Conservation (phyloP, 1,140 invertebrate species). For the Phortica variegata region DNA sequence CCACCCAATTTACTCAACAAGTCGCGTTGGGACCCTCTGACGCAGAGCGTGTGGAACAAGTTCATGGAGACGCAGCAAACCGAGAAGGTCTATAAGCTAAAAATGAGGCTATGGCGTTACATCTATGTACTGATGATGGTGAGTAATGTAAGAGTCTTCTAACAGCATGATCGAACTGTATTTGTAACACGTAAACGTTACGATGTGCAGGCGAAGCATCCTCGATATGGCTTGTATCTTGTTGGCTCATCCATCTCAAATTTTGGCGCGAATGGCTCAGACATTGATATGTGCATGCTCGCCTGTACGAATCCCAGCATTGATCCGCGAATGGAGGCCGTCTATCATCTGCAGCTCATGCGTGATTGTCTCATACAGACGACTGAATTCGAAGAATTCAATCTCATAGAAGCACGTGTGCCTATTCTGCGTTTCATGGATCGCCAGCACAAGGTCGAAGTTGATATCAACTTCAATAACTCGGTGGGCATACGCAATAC, state of each 20-base stretch:
- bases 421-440: constrained; percentile 90
- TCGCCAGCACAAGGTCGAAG: constrained; percentile 72
- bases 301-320: constrained; percentile 65
- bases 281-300: constrained; percentile 95
- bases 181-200: background rate
- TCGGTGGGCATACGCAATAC: constrained; percentile 93
- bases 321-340: constrained; percentile 48
- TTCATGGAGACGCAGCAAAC: constrained; percentile 78
- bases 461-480: constrained; percentile 97
- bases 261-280: constrained; percentile 86
- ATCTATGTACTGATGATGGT: constrained; percentile 75
- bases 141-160: constrained; percentile 37
- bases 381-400: constrained; percentile 65
- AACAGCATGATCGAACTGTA: background rate
- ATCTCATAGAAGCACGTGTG: constrained; percentile 91
- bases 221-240: constrained; percentile 83
- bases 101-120: constrained; percentile 80
- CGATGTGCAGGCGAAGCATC: constrained; percentile 64
- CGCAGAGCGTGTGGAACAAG: constrained; percentile 75
- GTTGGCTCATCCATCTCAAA: constrained; percentile 97
- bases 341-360: constrained; percentile 42
- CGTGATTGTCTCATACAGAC: constrained; percentile 33
- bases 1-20: constrained; percentile 29
- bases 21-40: constrained; percentile 65
- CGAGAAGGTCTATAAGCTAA: constrained; percentile 73